Base-by-base conservation (phyloP, 37 sponge, comb jelly and placozoan species). In the Oscarella lobularis region DNA sequence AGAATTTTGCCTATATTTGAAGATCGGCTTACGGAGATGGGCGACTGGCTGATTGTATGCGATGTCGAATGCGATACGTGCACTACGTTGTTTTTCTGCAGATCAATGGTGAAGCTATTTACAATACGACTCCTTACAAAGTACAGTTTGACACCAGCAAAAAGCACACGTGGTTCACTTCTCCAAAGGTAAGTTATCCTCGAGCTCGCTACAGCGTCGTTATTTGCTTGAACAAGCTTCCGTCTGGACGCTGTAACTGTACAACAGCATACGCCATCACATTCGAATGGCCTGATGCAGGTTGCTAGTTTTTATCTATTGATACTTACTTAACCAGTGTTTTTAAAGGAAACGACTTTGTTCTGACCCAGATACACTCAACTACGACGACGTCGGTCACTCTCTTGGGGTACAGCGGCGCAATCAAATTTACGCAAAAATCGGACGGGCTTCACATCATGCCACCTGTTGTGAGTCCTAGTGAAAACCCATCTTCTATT, bases 31-130 rank as follows among this genome's bases (percentile, higher is more conserved):
- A 34, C 75, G 38, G 80, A 87, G 41, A 86, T 90, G 74, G 91
- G 91, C 36, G 74, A 70, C 2, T 89, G 90, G 90, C 69, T 89
- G 75, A 55, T 48, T 48, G 9, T 48, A 48, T 48, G 9, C 20
- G 14, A 48, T 48, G 60, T 27, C 20, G 60, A 48, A 27, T 9
- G 60, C 20, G 60, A 20, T 48, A 20, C 20, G 9, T 75, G 2
- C 29, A 30, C 74, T 73, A 2, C n/a, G 35, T 27, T 39, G 6
- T n/a, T 33, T 20, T 39, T 0, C 20, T 72, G 4, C 36, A 86
- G 87, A 67, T 89, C 29, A 89, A 85, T 75, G 86, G 89, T 66
- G 89, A 89, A 48, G 89, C 86, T 29, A 89, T 89, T 33, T 89
- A 85, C 65, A 37, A 73, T 14, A 74, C 74, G 31, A 38, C 81